Base-by-base conservation (phyloP, 1,140 invertebrate species). In the Gonatopus flavifemur region DNA sequence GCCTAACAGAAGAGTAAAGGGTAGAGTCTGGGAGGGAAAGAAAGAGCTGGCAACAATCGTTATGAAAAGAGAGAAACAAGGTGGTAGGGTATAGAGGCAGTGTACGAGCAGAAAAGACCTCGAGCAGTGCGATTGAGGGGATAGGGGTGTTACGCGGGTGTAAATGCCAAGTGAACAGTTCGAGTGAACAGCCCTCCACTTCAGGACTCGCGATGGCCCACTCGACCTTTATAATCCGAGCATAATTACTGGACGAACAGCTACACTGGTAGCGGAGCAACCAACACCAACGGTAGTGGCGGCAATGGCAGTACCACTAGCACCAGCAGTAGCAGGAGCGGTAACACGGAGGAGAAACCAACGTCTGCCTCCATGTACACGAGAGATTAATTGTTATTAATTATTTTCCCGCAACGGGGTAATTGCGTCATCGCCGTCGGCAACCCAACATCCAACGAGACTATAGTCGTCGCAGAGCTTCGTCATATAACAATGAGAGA, bases 311-410 rank as follows among this genome's bases (percentile, higher is more conserved):
- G n/a, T 28, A 47, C 44, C 31, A 36, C 35, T 22, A n/a, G 10
- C 21, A 42, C 30, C 51, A 42, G 36, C 49, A 40, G 33, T 50
- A 44, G 51, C 40, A 42, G 20, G 38, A 39, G 42, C 50, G 24
- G n/a, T n/a, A n/a, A n/a, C n/a, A n/a, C n/a, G n/a, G n/a, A n/a
- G n/a, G n/a, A n/a, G n/a, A n/a, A n/a, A n/a, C n/a, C n/a, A n/a
- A 48, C 50, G 40, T 43, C 48, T 41, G 54, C 58, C 61, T 49
- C 58, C 58, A 61, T 61, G 25, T 57, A 66, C 61, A 74, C 69
- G 68, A 76, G 72, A 77, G 75, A 77, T 76, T 77, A 77, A 77
- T 77, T 75, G 72, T 74, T 74, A 77, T 77, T 76, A 75, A 77
- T 76, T 77, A 77, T 75, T 69, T 72, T 74, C 62, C 62, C 65